Evolutionary conservation across 1,140 invertebrate species (phyloP).

Genomic region (Sogatella furcifera): DNA sequence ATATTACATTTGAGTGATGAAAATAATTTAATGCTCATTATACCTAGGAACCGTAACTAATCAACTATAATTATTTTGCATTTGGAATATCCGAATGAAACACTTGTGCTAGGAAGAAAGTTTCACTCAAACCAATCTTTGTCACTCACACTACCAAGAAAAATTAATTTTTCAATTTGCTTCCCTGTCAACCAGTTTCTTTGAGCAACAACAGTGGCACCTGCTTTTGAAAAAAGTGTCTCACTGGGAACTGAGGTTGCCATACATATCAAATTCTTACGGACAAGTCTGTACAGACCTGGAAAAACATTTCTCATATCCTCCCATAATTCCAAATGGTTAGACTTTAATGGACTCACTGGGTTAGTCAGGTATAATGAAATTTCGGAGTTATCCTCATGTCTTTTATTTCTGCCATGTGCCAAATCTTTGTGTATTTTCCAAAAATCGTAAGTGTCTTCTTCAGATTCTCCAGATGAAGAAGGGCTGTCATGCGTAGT

Average conservation of each 20-base stretch:
- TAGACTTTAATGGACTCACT: slow-evolving; percentile 14
- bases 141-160: slow-evolving; percentile 5
- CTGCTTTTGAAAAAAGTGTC: slow-evolving; percentile 32
- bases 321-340: slow-evolving; percentile 25
- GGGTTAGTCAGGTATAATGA: slow-evolving; percentile 19
- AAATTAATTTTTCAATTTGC: slow-evolving; percentile 5
- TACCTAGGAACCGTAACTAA: too few relatives aligned
- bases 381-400: slow-evolving; percentile 23
- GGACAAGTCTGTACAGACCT: slow-evolving; percentile 24
- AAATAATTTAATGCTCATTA: too few relatives aligned
- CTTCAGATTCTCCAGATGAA: neutral
- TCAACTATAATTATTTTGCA: too few relatives aligned
- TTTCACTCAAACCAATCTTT: slow-evolving; percentile 3
- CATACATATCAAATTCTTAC: slow-evolving; percentile 25
- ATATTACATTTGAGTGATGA: too few relatives aligned
- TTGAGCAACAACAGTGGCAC: slow-evolving; percentile 5
- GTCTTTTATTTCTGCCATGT: slow-evolving; percentile 16
- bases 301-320: slow-evolving; percentile 28
- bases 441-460: slow-evolving; percentile 13
- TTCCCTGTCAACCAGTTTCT: slow-evolving; percentile 14
- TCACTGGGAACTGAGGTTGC: slow-evolving; percentile 32
- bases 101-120: too few relatives aligned
- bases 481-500: too few relatives aligned
- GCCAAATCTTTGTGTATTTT: slow-evolving; percentile 12
- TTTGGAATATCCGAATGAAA: too few relatives aligned